phyloP scores from a whole-genome alignment of 2,797 vertebrate species.

The Malurus splendens region DNA sequence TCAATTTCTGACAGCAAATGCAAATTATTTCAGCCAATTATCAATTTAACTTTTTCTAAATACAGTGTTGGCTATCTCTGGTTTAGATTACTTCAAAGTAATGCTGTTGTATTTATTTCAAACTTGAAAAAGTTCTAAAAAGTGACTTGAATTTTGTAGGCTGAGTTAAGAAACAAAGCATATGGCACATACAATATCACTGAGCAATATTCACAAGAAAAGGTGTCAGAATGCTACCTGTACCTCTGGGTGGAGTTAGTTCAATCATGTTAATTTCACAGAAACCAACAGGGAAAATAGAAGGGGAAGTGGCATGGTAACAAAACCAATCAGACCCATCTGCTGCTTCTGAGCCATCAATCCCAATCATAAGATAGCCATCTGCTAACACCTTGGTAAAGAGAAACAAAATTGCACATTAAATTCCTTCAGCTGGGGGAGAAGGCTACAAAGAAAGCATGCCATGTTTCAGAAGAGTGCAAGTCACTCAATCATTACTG shows the following conservation, averaged over 20 bases:
- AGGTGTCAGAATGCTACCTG: conserved; percentile 30
- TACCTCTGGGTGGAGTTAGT: conserved; percentile 96
- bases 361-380: conserved; percentile 97
- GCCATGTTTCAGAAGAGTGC: neutral
- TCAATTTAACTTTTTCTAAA: neutral
- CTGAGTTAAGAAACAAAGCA: conserved; percentile 12
- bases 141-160: neutral
- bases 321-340: conserved; percentile 99
- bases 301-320: conserved; percentile 94
- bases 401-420: conserved; percentile 49
- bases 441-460: conserved; percentile 25
- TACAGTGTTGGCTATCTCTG: neutral
- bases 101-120: neutral
- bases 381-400: conserved; percentile 90
- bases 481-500: neutral
- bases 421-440: conserved; percentile 16
- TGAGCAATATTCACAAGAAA: conserved; percentile 21
- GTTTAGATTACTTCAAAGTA: neutral
- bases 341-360: conserved; percentile 96
- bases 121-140: neutral
- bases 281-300: conserved; percentile 97
- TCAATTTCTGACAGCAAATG: neutral
- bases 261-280: conserved; percentile 99
- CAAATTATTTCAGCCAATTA: neutral
- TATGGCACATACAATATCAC: conserved; percentile 38